Evolutionary conservation across 1,140 invertebrate genomes (phyloP).

Genomic region (Pogonomyrmex californicus): DNA sequence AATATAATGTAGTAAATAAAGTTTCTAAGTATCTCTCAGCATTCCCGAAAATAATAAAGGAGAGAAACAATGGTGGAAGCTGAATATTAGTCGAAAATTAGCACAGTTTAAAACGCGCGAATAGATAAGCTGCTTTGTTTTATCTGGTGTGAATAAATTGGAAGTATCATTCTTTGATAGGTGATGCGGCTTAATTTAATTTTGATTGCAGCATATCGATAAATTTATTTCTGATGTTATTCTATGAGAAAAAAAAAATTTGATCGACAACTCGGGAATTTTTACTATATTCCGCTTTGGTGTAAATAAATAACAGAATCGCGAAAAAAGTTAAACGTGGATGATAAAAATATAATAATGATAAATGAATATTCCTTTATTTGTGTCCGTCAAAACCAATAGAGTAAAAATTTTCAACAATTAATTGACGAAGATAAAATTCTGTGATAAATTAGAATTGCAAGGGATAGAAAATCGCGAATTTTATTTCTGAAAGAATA

Average conservation of each 20-base stretch:
- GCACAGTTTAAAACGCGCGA: neutral
- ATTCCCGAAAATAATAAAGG: constrained; percentile 30
- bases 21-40: constrained; percentile 33
- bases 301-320: neutral
- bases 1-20: constrained; percentile 27
- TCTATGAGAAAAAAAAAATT: neutral
- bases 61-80: neutral
- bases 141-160: neutral
- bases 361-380: neutral
- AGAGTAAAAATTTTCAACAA: neutral
- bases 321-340: neutral
- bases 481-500: constrained; percentile 20
- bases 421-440: constrained; percentile 3
- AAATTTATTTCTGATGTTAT: constrained; percentile 22
- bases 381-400: neutral
- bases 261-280: neutral
- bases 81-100: constrained; percentile 13
- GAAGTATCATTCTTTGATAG: constrained; percentile 19
- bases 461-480: neutral
- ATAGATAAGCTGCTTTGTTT: constrained; percentile 17
- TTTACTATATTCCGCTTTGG: neutral
- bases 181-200: neutral
- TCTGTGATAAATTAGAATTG: constrained; percentile 10
- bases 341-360: neutral
- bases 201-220: constrained; percentile 37